Conservation (phyloP, 2,113 vertebrate genomes). For the Austrofundulus limnaeus region DNA sequence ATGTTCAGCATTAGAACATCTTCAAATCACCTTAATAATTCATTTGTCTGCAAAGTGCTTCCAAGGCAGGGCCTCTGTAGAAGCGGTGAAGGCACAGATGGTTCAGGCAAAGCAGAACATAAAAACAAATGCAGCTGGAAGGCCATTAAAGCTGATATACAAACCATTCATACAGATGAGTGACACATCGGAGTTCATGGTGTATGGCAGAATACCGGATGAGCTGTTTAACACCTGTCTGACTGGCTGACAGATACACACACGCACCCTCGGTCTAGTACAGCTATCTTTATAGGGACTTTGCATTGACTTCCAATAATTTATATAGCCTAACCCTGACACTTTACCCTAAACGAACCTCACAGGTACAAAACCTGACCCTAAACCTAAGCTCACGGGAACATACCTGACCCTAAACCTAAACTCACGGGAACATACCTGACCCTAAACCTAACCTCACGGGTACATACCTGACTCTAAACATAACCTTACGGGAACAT, state of each 20-base stretch:
- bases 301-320: too few species aligned
- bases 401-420: too few species aligned
- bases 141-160: slow-evolving; percentile 2
- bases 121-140: slow-evolving; percentile 21
- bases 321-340: too few species aligned
- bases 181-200: slow-evolving; percentile 9
- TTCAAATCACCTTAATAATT: slow-evolving; percentile 69
- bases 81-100: slow-evolving; percentile 67
- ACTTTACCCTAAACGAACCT: too few species aligned
- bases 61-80: slow-evolving; percentile 51
- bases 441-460: too few species aligned
- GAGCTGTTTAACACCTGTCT: neutral
- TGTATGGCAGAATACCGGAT: slow-evolving; percentile 17
- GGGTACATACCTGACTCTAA: too few species aligned
- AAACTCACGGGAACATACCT: too few species aligned
- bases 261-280: slow-evolving; percentile 3
- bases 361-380: too few species aligned
- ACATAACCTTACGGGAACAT: too few species aligned
- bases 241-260: neutral
- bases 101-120: slow-evolving; percentile 38
- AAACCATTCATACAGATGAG: slow-evolving; percentile 3
- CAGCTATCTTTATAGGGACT: too few species aligned
- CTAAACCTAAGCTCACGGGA: too few species aligned
- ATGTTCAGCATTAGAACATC: slow-evolving; percentile 41
- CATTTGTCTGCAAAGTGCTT: slow-evolving; percentile 56